Percentiles rank a stretch among this genome's conserved stretches.
phyloP scores from a whole-genome alignment of 2,888 invertebrate species.

The Microplitis manilae region DNA sequence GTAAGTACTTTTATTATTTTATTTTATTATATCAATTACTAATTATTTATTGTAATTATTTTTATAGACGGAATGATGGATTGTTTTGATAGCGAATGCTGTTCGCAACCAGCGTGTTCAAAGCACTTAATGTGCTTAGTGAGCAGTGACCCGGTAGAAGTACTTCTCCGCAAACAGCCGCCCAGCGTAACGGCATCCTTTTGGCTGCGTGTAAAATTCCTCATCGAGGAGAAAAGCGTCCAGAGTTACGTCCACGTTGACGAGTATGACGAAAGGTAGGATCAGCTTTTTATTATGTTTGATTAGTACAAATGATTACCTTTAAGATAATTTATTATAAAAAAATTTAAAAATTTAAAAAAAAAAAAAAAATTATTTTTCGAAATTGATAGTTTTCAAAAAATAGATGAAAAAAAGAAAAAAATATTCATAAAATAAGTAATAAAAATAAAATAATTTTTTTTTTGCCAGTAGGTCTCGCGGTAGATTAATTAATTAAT shows the following conservation, averaged over 20 bases:
- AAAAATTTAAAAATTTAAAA: constrained; percentile 38
- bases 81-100: constrained; percentile 99
- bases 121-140: constrained; percentile 96
- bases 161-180: constrained; percentile 94
- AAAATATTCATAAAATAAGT: neutral
- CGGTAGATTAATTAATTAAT: constrained; percentile 14
- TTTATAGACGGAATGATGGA: constrained; percentile 95
- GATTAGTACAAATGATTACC: constrained; percentile 54
- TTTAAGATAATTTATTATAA: constrained; percentile 6
- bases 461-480: constrained; percentile 25
- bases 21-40: neutral
- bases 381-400: neutral
- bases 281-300: constrained; percentile 61
- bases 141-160: constrained; percentile 97
- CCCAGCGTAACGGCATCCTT: constrained; percentile 97
- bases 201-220: constrained; percentile 97
- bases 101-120: constrained; percentile 88
- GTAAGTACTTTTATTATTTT: constrained; percentile 74
- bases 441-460: constrained; percentile 6
- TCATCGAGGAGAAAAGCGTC: constrained; percentile 98
- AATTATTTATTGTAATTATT: constrained; percentile 15
- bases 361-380: constrained; percentile 39
- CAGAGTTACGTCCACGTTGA: constrained; percentile 98
- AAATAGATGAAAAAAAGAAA: neutral
- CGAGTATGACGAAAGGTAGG: constrained; percentile 99